Base-by-base conservation (phyloP, 1,140 invertebrate genomes). In the Cyrtorhinus lividipennis region DNA sequence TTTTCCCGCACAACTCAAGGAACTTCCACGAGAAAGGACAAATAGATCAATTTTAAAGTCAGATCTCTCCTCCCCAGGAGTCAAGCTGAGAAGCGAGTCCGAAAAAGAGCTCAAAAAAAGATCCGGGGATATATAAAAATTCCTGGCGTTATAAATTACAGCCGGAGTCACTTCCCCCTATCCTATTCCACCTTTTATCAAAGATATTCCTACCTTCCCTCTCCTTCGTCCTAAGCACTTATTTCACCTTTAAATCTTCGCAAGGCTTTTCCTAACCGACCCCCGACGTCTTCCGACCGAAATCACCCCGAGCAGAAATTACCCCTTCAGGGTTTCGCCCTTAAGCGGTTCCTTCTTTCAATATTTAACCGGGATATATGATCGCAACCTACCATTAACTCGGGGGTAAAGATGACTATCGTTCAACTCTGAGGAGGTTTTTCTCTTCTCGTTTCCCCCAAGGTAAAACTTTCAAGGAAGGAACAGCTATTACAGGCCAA, bases 211-310 rank as follows among this genome's bases (percentile, higher is more conserved):
- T 15, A 22, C 48, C 48, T 53, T 8, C 48, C 10, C 48, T 53
- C 20, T 20, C 8, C 48, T 44, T 8, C n/a, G n/a, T 53, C 20
- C 48, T 53, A 15, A 53, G 48, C 48, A 53, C 48, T 53, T 53
- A 53, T 53, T 53, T 53, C 48, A 53, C 48, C 38, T 53, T 22
- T 53, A 53, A 53, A 53, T 53, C 48, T 53, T 53, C 30, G 30
- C 30, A 38, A 38, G 30, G 30, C 30, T 38, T 38, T 38, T 38
- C 30, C 30, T n/a, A 38, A 38, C 30, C 30, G 15, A 38, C 30
- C 30, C 30, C 30, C 30, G 5, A 5, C 30, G 30, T 38, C 30
- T 38, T 38, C 30, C 30, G 30, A 38, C 30, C 30, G 30, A 38
- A 38, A 38, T 38, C 30, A 38, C 30, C 30, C 30, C 30, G 30